phyloP scores from a whole-genome alignment of 1,140 invertebrate genomes.

The Drosophila tristis region DNA sequence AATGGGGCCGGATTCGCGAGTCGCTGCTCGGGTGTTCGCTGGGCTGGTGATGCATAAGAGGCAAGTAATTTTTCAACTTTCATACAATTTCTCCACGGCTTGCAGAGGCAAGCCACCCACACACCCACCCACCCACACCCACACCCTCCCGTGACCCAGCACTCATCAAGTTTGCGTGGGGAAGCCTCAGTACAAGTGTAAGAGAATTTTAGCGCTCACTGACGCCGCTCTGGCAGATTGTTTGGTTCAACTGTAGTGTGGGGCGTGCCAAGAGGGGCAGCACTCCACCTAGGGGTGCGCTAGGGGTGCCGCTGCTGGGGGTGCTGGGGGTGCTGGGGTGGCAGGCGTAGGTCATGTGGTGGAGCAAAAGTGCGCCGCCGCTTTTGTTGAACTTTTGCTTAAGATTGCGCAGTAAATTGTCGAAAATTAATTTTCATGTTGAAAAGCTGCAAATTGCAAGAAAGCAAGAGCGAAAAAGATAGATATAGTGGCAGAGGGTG shows the following conservation, averaged over 20 bases:
- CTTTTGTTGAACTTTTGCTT: slow-evolving; percentile 82
- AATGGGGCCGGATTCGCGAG: no score
- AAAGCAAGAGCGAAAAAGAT: slow-evolving; percentile 6
- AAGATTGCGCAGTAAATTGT: slow-evolving; percentile 83
- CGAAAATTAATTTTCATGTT: slow-evolving; percentile 83
- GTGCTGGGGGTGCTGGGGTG: background rate
- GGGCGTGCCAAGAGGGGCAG: background rate
- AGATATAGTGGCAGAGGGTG: slow-evolving; percentile 23
- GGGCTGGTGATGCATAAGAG: slow-evolving; percentile 2
- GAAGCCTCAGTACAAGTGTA: slow-evolving; percentile 69
- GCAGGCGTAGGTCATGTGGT: slow-evolving; percentile 17
- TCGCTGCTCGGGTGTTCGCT: no score
- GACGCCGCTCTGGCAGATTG: slow-evolving; percentile 69
- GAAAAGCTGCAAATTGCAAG: slow-evolving; percentile 77
- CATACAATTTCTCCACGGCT: slow-evolving; percentile 43
- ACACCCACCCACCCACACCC: background rate
- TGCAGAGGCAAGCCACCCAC: background rate
- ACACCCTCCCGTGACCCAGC: no score
- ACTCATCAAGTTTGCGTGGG: slow-evolving; percentile 25
- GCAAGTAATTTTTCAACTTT: slow-evolving; percentile 77
- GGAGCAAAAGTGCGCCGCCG: slow-evolving; percentile 51
- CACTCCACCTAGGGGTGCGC: slow-evolving; percentile 6
- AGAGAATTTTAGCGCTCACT: slow-evolving; percentile 80
- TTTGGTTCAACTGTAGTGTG: slow-evolving; percentile 66
- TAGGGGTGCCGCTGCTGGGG: background rate